phyloP scores from a whole-genome alignment of 2,888 invertebrate genomes.

The Ditula angustiorana region DNA sequence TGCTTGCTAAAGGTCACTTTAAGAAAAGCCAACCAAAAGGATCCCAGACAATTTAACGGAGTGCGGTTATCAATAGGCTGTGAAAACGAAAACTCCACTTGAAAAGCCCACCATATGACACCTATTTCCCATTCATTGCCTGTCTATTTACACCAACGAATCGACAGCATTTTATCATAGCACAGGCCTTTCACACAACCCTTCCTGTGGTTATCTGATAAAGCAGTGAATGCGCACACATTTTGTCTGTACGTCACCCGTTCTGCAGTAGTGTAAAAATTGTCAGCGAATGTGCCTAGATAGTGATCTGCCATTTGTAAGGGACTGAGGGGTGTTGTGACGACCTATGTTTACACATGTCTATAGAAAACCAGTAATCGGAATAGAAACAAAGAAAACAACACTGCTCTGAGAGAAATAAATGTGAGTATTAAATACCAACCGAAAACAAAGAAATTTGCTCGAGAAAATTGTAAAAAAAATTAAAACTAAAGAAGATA shows the following conservation, averaged over 20 bases:
- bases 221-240: constrained; percentile 76
- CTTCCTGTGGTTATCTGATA: constrained; percentile 80
- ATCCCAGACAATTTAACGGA: not conserved
- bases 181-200: constrained; percentile 76
- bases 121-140: constrained; percentile 78
- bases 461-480: not conserved
- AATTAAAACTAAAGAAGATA: not conserved
- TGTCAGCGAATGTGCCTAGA: constrained; percentile 79
- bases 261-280: constrained; percentile 82
- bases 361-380: constrained; percentile 6
- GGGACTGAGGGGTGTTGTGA: constrained; percentile 53
- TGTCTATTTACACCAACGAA: constrained; percentile 76
- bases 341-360: constrained; percentile 51
- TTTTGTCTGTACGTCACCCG: constrained; percentile 79
- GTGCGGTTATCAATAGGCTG: not conserved
- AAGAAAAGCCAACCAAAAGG: constrained; percentile 13
- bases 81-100: constrained; percentile 47
- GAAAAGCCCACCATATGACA: constrained; percentile 66
- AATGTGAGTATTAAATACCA: not conserved
- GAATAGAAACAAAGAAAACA: constrained; percentile 9
- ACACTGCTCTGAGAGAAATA: too few species aligned
- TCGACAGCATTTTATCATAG: constrained; percentile 78
- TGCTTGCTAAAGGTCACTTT: constrained; percentile 37
- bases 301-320: constrained; percentile 79
- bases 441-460: not conserved